Percentiles rank a stretch among this genome's conserved stretches.
phyloP scores from a whole-genome alignment of 35 echinoderm and acorn worm species.

The Stichopus chloronotus region DNA sequence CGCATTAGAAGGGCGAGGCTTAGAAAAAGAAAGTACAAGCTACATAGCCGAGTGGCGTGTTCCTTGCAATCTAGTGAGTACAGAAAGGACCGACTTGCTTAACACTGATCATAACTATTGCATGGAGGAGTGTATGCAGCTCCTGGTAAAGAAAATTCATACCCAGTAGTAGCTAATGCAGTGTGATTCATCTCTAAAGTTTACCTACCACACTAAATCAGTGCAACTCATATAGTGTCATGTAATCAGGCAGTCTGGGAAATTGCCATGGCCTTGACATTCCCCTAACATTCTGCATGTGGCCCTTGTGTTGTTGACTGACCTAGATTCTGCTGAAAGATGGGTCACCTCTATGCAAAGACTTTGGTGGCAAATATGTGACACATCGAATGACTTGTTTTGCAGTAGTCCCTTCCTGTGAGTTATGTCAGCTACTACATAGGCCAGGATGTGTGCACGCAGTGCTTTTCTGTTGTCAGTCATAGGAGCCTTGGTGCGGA shows the following conservation, averaged over 20 bases:
- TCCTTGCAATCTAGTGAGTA: not conserved
- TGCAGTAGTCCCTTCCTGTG: not conserved
- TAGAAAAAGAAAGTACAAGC: too few relatives aligned
- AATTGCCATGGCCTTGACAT: not conserved
- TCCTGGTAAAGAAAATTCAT: not conserved
- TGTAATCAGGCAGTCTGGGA: not conserved
- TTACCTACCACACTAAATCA: not conserved
- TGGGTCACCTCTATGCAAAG: not conserved
- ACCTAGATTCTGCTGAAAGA: not conserved
- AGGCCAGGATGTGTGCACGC: not conserved
- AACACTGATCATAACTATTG: conserved; percentile 5
- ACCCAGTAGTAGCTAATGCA: not conserved
- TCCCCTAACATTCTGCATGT: not conserved
- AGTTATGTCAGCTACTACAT: not conserved
- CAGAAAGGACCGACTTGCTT: not conserved
- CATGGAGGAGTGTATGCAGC: not conserved
- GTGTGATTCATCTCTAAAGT: not conserved
- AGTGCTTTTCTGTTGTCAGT: not conserved
- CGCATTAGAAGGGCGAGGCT: too few relatives aligned
- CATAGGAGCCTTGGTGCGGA: not conserved
- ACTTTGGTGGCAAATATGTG: conserved; percentile 4
- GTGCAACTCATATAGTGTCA: too few relatives aligned
- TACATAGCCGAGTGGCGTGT: not conserved
- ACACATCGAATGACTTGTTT: not conserved
- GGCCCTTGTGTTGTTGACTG: too few relatives aligned